A percentile compares a stretch with the other conserved stretches of the same genome.
Evolutionary conservation across 2,113 vertebrate species (phyloP).

Genomic region (Salvelinus namaycush): DNA sequence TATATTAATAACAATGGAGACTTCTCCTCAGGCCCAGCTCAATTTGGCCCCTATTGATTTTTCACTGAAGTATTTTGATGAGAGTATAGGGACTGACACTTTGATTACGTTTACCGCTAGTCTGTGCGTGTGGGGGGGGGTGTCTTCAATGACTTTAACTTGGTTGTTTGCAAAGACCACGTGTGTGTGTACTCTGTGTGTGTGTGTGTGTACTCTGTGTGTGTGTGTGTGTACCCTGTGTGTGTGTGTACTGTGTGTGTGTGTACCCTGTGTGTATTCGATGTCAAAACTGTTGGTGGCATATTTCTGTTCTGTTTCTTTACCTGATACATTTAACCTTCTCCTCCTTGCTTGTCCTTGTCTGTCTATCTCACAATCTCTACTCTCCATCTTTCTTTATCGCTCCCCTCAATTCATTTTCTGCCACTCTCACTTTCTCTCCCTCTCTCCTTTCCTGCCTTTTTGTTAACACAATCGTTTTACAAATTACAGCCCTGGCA

Average conservation of each 20-base stretch:
- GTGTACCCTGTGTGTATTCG: no score
- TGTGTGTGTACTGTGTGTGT: neutral
- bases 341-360: neutral
- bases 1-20: conserved; percentile 57
- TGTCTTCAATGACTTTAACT: neutral
- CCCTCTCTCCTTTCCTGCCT: neutral
- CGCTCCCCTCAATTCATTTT: neutral
- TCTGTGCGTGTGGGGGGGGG: neutral
- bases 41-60: conserved; percentile 66
- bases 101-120: conserved; percentile 50
- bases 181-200: conserved; percentile 5
- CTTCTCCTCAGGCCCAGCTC: conserved; percentile 38
- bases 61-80: conserved; percentile 56
- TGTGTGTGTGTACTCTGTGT: neutral
- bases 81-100: conserved; percentile 50
- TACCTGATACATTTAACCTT: neutral
- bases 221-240: neutral
- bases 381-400: neutral
- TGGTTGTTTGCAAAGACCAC: no score
- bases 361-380: conserved; percentile 1
- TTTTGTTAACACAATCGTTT: conserved; percentile 14
- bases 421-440: neutral
- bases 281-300: no score
- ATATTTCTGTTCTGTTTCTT: neutral
- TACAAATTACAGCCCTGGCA: conserved; percentile 53